Conservation (phyloP, 2,113 vertebrate species). For the Malaclemys terrapin region DNA sequence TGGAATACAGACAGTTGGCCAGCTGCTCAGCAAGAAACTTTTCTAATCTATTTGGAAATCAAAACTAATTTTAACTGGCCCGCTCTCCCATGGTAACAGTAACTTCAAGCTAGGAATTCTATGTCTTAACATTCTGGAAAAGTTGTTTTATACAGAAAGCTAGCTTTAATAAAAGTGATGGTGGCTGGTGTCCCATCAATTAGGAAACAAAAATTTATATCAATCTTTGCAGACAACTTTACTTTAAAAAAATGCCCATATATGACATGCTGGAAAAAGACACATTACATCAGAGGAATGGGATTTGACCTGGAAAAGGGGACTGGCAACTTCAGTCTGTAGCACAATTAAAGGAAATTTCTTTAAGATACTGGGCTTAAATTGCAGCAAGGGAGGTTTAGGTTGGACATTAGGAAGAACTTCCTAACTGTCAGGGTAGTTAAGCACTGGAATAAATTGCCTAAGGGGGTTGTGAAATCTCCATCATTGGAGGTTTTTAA, state of each 20-base stretch:
- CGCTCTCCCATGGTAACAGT: neutral
- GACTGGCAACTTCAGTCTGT: neutral
- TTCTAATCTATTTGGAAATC: neutral
- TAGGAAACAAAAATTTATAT: neutral
- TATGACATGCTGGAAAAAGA: neutral
- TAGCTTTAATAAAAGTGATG: neutral
- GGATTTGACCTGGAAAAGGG: neutral
- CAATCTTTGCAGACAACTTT: neutral
- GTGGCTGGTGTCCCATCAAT: neutral
- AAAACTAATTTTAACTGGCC: neutral
- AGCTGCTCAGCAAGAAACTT: neutral
- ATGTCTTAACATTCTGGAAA: neutral
- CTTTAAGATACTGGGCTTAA: neutral
- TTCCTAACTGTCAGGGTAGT: no score
- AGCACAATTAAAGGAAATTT: neutral
- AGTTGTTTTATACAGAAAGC: neutral
- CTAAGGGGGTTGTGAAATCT: no score
- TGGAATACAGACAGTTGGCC: neutral
- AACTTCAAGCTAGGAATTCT: neutral
- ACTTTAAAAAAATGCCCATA: neutral
- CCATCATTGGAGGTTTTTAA: no score
- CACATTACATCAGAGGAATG: neutral
- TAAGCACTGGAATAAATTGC: no score
- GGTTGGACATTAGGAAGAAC: no score
- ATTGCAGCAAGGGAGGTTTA: no score